Percentiles rank a stretch among this genome's conserved stretches.
These are phyloP conservation scores for Aromia moschata DNA, from an alignment of 2,888 invertebrate genomes.

Conservation along the genomic window DNA sequence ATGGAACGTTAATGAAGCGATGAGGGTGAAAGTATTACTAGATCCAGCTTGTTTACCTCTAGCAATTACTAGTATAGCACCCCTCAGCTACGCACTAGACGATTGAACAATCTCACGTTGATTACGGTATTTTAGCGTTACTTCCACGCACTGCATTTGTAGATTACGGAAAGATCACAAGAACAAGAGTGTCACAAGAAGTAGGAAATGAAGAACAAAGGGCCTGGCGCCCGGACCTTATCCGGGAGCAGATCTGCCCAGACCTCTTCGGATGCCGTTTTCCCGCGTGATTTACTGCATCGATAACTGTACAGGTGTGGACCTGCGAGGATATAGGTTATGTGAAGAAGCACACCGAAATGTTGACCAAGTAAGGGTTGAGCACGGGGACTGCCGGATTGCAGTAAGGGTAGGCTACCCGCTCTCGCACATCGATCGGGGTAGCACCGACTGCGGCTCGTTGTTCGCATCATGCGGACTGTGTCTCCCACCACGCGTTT, in stretches of 20 bases:
- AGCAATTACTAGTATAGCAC: not conserved
- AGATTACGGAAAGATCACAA: constrained; percentile 11
- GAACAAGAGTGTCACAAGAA: constrained; percentile 24
- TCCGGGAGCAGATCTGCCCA: not conserved
- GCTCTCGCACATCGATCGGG: constrained; percentile 56
- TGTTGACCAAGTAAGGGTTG: constrained; percentile 46
- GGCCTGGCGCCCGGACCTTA: not conserved
- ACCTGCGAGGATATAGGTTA: constrained; percentile 41
- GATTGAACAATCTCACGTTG: not conserved
- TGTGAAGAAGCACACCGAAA: constrained; percentile 40
- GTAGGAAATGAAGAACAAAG: constrained; percentile 4
- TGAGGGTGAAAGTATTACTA: not conserved
- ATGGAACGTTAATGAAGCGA: not conserved
- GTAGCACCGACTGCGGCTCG: constrained; percentile 52
- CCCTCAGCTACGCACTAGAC: not conserved
- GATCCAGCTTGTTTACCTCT: not conserved
- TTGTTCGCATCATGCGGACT: constrained; percentile 49
- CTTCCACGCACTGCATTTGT: constrained; percentile 7
- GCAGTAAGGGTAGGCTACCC: constrained; percentile 52
- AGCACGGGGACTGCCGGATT: constrained; percentile 54
- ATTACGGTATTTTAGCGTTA: too few species aligned
- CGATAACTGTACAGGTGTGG: constrained; percentile 19
- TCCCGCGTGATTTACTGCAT: constrained; percentile 26
- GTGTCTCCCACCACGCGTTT: constrained; percentile 43
- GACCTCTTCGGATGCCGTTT: constrained; percentile 3